Evolutionary conservation across 2,113 vertebrate species (phyloP).

Genomic region (Istiophorus platypterus): DNA sequence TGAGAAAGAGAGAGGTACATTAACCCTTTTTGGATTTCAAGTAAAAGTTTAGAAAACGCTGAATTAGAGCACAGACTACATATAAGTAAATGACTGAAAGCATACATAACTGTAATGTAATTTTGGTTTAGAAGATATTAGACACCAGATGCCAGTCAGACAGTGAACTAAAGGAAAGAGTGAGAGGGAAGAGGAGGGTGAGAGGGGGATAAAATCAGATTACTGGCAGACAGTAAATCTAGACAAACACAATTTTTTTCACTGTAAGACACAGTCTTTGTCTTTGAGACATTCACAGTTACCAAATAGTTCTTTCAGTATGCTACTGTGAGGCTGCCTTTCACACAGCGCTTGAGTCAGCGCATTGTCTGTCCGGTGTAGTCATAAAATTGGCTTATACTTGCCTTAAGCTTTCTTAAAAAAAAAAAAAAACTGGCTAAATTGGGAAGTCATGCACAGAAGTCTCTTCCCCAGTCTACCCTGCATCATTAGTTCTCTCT

Average conservation of each 20-base stretch:
- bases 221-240: slow-evolving; percentile 11
- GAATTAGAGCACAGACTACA: neutral
- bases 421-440: slow-evolving; percentile 26
- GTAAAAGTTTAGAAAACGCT: slow-evolving; percentile 12
- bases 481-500: slow-evolving; percentile 25
- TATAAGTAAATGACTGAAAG: neutral
- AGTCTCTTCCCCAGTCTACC: slow-evolving; percentile 12
- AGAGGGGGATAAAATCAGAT: slow-evolving; percentile 23
- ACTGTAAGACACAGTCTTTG: neutral
- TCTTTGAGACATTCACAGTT: slow-evolving; percentile 20
- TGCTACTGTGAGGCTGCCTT: slow-evolving; percentile 31
- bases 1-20: neutral
- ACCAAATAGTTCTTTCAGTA: slow-evolving; percentile 19
- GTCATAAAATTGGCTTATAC: slow-evolving; percentile 34
- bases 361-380: slow-evolving; percentile 30
- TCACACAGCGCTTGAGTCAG: slow-evolving; percentile 29
- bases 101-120: neutral
- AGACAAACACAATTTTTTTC: slow-evolving; percentile 1
- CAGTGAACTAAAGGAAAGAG: slow-evolving; percentile 15
- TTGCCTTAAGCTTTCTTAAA: slow-evolving; percentile 38
- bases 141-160: slow-evolving; percentile 11
- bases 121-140: slow-evolving; percentile 3
- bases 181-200: neutral
- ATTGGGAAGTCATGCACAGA: slow-evolving; percentile 9
- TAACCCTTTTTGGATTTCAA: slow-evolving; percentile 22